These are phyloP conservation scores for Tenodera sinensis DNA, from an alignment of 2,888 invertebrate species.

Conservation along the genomic window DNA sequence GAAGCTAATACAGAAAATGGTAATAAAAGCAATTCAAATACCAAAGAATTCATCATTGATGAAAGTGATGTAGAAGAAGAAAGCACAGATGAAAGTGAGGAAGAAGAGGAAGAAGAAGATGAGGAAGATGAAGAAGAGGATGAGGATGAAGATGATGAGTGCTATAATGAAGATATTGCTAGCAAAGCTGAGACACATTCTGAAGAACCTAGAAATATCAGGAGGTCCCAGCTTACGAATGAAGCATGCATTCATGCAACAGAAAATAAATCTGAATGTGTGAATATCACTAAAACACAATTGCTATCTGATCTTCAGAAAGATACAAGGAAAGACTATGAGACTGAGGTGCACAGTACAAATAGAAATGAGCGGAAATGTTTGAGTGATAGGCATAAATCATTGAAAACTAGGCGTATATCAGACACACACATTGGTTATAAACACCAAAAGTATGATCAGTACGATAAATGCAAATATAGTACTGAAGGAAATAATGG, in stretches of 20 bases:
- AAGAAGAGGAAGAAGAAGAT: not conserved
- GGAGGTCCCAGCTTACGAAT: not conserved
- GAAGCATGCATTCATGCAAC: not conserved
- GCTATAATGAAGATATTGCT: not conserved
- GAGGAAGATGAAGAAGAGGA: not conserved
- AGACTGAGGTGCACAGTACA: not conserved
- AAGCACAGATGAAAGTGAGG: not conserved
- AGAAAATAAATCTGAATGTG: not conserved
- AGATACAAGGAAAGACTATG: not conserved
- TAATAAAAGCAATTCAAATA: not conserved
- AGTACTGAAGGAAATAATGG: constrained; percentile 21
- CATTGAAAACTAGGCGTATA: constrained; percentile 38
- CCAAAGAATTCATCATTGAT: no score
- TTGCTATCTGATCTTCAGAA: not conserved
- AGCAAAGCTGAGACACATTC: not conserved
- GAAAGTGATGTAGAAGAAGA: not conserved
- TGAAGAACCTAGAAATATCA: not conserved
- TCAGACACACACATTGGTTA: constrained; percentile 36
- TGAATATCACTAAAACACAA: not conserved
- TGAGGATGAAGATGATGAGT: not conserved
- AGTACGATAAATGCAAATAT: constrained; percentile 27
- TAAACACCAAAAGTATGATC: constrained; percentile 34
- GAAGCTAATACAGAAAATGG: not conserved
- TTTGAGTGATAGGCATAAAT: constrained; percentile 32
- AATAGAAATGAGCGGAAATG: not conserved